Conservation (phyloP, 2,888 invertebrate species). For the Drosophila buzzatii region DNA sequence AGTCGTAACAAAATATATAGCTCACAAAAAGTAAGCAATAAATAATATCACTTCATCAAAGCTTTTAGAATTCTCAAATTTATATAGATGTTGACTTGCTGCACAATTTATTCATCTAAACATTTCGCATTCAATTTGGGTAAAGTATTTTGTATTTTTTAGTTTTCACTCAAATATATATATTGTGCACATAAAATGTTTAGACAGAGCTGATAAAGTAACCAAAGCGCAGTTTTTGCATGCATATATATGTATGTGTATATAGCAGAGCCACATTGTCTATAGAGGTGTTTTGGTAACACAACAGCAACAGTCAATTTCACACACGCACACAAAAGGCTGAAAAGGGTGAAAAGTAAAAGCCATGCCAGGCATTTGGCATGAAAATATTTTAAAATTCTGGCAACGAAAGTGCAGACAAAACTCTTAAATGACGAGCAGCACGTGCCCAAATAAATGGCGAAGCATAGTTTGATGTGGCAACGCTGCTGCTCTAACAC, state of each 20-base stretch:
- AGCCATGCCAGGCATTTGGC: slow-evolving; percentile 62
- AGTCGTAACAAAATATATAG: neutral
- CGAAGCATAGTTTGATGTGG: slow-evolving; percentile 46
- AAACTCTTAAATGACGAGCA: slow-evolving; percentile 81
- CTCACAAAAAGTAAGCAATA: neutral
- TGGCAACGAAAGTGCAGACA: slow-evolving; percentile 79
- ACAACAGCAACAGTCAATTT: slow-evolving; percentile 40
- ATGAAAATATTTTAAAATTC: slow-evolving; percentile 75
- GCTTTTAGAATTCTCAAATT: neutral
- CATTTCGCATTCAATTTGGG: slow-evolving; percentile 1
- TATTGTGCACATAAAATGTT: neutral
- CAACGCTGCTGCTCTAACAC: neutral
- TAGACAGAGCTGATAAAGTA: slow-evolving; percentile 4
- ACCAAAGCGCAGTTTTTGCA: slow-evolving; percentile 10
- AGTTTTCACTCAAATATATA: neutral
- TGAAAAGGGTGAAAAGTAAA: slow-evolving; percentile 71
- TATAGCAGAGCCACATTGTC: slow-evolving; percentile 6
- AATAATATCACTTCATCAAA: neutral
- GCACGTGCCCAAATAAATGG: slow-evolving; percentile 78
- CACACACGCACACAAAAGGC: slow-evolving; percentile 42
- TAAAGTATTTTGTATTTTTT: neutral
- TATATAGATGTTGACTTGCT: neutral
- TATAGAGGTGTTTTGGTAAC: slow-evolving; percentile 23
- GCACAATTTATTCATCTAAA: slow-evolving; percentile 5
- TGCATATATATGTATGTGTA: neutral